Base-by-base conservation (phyloP, 1,140 invertebrate species). In the Drosophila sproati region DNA sequence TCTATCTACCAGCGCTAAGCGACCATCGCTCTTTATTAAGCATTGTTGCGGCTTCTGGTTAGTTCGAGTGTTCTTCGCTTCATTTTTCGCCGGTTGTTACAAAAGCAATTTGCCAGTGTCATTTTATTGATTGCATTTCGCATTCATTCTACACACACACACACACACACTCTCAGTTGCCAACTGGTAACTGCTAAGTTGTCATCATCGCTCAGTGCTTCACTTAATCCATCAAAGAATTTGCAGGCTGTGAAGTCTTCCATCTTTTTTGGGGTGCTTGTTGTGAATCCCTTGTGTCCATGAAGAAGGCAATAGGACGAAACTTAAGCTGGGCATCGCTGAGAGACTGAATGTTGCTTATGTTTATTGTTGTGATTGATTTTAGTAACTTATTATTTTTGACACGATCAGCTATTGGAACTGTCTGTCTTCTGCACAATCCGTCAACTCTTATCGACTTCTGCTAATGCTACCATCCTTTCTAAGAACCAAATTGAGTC, bases 11-110 rank as follows among this genome's bases (percentile, higher is more conserved):
- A 28, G 3, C 8, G 6, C 31, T 32, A 7, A 7, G 20, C 20
- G n/a, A 4, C 37, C 32, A 10, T 74, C 41, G 54, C 56, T 70
- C 54, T 71, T 72, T 60, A 71, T 76, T 61, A 48, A 71, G 69
- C 73, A 76, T 41, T 76, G 41, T 28, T 72, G 55, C 41, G 73
- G 73, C 73, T 76, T 76, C 73, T 54, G 10, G 20, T 51, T 37
- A 56, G 31, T 71, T 62, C 12, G 41, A 28, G 62, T 39, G 63
- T 62, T 70, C 57, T 50, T 8, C n/a, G 64, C 51, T 48, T 62
- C 51, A 55, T 62, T 63, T 70, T 70, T 55, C 43, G 70, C n/a
- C 37, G 51, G 37, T 41, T 47, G 34, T 66, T 72, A 55, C 61
- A 54, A 55, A 60, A 76, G 20, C 60, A 66, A 72, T 72, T 76